phyloP scores from a whole-genome alignment of 1,140 invertebrate species.

The Adoxophyes honmai region DNA sequence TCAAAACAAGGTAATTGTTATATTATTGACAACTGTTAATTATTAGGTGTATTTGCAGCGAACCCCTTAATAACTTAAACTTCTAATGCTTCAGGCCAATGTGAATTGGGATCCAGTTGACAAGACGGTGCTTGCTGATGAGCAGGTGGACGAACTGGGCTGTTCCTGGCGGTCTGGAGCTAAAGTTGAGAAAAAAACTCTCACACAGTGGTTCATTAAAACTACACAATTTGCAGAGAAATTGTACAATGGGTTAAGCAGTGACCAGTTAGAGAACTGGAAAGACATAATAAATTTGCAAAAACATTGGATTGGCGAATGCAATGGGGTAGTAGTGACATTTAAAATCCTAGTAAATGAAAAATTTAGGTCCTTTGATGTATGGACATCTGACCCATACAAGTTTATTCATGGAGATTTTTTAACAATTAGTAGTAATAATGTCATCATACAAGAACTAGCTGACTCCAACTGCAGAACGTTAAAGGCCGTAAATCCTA shows the following conservation, averaged over 20 bases:
- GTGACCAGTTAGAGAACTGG: slow-evolving; percentile 85
- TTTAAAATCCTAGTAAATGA: slow-evolving; percentile 80
- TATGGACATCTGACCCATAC: slow-evolving; percentile 91
- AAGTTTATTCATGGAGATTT: slow-evolving; percentile 84
- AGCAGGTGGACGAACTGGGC: slow-evolving; percentile 96
- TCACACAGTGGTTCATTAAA: slow-evolving; percentile 97
- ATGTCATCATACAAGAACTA: slow-evolving; percentile 67
- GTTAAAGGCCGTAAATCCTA: slow-evolving; percentile 84
- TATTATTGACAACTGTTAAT: no score
- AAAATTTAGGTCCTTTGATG: slow-evolving; percentile 59
- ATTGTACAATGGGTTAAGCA: slow-evolving; percentile 84
- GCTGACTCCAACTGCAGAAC: slow-evolving; percentile 34
- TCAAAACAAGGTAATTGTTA: slow-evolving; percentile 84
- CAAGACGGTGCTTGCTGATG: slow-evolving; percentile 97
- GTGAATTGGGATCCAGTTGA: slow-evolving; percentile 99
- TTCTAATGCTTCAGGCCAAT: slow-evolving; percentile 78
- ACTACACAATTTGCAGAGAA: slow-evolving; percentile 94
- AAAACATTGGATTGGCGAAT: slow-evolving; percentile 97
- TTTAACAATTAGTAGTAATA: slow-evolving; percentile 78
- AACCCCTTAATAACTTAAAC: background rate
- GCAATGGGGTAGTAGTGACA: slow-evolving; percentile 87
- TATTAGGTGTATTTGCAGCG: no score
- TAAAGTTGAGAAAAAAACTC: slow-evolving; percentile 91
- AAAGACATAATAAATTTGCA: slow-evolving; percentile 94
- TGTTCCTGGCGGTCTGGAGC: slow-evolving; percentile 98